Base-by-base conservation (phyloP, 2,888 invertebrate species). In the Iphiclides podalirius region DNA sequence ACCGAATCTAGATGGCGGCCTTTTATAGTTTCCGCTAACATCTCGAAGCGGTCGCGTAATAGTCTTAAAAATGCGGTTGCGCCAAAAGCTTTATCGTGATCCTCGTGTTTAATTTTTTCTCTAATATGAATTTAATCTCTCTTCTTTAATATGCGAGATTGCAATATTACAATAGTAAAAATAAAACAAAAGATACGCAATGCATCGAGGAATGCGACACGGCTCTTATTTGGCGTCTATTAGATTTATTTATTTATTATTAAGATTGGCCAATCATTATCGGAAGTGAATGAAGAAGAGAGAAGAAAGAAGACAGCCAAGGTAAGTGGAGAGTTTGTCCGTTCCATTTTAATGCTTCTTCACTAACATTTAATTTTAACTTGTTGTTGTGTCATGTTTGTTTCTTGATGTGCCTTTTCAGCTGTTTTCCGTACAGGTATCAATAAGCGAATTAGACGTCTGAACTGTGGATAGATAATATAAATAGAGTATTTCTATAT, bases 231-330 rank as follows among this genome's bases (percentile, higher is more conserved):
- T 81, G 76, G 73, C 74, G 66, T 71, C 75, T 77, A 72, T 64
- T 58, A 59, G 60, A 55, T 63, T 59, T 60, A 50, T n/a, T n/a
- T n/a, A n/a, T n/a, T n/a, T n/a, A n/a, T n/a, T n/a, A n/a, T n/a
- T 43, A 84, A 82, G 79, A 77, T 83, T 84, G 85, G 83, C 83
- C 84, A 84, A 83, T 84, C 76, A 67, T 70, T 70, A 72, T 60
- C 67, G 69, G 73, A 66, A 64, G 64, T 65, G 72, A 69, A 63
- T 53, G 66, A 52, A 54, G 63, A 72, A 77, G 64, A 75, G 31
- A 40, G 60, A 59, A 54, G 47, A 42, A 53, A 47, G 67, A 69
- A 69, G 61, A 66, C 57, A 48, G n/a, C 4, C 13, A 17, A 83
- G 87, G 87, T 88, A 87, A 67, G 87, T 85, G 64, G 51, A 45